phyloP scores from a whole-genome alignment of 2,113 vertebrate species.

The Phalacrocorax brasilianus region DNA sequence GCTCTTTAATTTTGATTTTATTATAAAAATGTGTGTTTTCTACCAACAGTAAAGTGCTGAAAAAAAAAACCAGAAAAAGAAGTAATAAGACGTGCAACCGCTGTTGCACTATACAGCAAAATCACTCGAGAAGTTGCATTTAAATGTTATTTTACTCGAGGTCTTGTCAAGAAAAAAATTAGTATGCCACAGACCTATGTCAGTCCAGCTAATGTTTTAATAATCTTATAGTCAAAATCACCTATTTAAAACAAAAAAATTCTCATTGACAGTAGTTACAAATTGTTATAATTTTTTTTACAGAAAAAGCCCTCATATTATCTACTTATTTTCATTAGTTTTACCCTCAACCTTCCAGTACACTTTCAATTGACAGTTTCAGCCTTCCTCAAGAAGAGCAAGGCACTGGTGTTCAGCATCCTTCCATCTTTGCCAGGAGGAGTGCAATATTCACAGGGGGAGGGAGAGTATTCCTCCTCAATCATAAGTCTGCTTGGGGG shows the following conservation, averaged over 20 bases:
- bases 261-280: not conserved
- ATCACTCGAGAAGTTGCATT: not conserved
- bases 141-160: not conserved
- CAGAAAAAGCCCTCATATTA: rapidly evolving
- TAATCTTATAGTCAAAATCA: not conserved
- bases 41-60: not conserved
- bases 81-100: not conserved
- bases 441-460: rapidly evolving
- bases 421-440: not conserved
- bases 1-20: not conserved
- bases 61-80: not conserved
- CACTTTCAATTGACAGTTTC: not conserved
- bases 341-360: not conserved
- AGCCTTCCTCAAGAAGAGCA: not conserved
- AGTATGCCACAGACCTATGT: not conserved
- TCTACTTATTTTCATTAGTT: not conserved
- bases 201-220: not conserved
- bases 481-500: not conserved
- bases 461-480: not conserved
- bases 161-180: not conserved
- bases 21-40: not conserved
- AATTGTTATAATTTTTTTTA: not conserved
- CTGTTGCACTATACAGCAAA: not conserved
- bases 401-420: not conserved
- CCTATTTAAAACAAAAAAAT: not conserved